Base-by-base conservation (phyloP, 1,140 invertebrate genomes). In the Rhopalosiphum maidis region DNA sequence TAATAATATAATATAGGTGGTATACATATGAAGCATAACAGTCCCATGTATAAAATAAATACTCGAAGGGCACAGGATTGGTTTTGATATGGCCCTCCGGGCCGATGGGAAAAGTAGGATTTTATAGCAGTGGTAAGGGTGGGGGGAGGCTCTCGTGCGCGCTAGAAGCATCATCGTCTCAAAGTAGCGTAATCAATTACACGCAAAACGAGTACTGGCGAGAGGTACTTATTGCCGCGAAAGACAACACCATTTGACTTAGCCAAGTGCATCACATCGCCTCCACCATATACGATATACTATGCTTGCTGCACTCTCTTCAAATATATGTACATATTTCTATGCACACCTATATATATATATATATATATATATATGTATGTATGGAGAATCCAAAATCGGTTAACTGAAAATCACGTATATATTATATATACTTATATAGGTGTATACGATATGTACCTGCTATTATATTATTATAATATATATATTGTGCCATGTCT, bases 141-240 rank as follows among this genome's bases (percentile, higher is more conserved):
- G 54, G 88, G 46, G 46, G 68, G 90, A 46, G 30, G 90, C 43
- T 35, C 90, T 83, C 68, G 35, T 23, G 90, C 22, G 43, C 23
- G n/a, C 68, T 91, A 91, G 90, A 91, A 91, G 90, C 90, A 91
- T 91, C 90, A 91, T 91, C 90, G 68, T 91, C 90, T 91, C 90
- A 77, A 91, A 91, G 90, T 91, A 91, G 90, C 46, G 68, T 91
- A 91, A 91, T 91, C 90, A 91, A 91, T 91, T 91, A 91, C 90
- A 91, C 90, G 90, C 68, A 91, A 91, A 91, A 91, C 90, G 90
- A 91, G 90, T 91, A 91, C 90, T 83, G 68, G 90, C 68, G 90
- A 91, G 90, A 82, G 90, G 90, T 77, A 91, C 90, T 91, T 91
- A 46, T 83, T 68, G n/a, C 43, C 41, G 21, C 90, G 90, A 91